phyloP scores from a whole-genome alignment of 2,888 invertebrate species.

The Drosophila meridiana region DNA sequence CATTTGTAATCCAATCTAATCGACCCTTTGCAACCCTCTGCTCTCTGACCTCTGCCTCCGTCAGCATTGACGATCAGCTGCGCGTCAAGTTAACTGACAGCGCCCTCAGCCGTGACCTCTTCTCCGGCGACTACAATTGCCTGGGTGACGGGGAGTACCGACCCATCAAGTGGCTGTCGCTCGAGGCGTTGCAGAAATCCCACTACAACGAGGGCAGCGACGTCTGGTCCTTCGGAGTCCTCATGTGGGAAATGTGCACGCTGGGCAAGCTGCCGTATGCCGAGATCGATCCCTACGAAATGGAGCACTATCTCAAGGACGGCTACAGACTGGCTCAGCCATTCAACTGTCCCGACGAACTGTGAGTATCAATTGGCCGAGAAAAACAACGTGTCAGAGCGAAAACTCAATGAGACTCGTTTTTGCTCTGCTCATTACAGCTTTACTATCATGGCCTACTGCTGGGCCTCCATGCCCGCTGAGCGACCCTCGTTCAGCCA shows the following conservation, averaged over 20 bases:
- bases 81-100: conserved; percentile 95
- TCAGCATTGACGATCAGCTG: conserved; percentile 90
- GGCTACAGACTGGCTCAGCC: conserved; percentile 96
- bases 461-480: conserved; percentile 94
- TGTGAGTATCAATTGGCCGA: conserved; percentile 93
- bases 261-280: conserved; percentile 95
- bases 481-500: conserved; percentile 94
- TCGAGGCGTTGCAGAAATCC: conserved; percentile 93
- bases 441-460: conserved; percentile 96
- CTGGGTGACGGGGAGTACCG: conserved; percentile 96
- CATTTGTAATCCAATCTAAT: conserved; percentile 18
- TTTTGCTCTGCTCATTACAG: conserved; percentile 84
- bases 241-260: conserved; percentile 97
- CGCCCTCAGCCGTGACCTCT: conserved; percentile 94
- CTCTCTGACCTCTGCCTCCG: not conserved
- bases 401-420: not conserved
- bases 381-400: not conserved
- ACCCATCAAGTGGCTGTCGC: conserved; percentile 97
- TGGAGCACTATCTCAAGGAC: conserved; percentile 93
- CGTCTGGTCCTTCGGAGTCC: conserved; percentile 98
- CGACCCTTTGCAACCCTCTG: conserved; percentile 4
- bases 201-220: conserved; percentile 95
- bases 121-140: conserved; percentile 97
- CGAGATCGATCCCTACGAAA: conserved; percentile 96
- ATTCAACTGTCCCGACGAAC: conserved; percentile 96